Base-by-base conservation (phyloP, 2,888 invertebrate genomes). In the Andrena bucephala region DNA sequence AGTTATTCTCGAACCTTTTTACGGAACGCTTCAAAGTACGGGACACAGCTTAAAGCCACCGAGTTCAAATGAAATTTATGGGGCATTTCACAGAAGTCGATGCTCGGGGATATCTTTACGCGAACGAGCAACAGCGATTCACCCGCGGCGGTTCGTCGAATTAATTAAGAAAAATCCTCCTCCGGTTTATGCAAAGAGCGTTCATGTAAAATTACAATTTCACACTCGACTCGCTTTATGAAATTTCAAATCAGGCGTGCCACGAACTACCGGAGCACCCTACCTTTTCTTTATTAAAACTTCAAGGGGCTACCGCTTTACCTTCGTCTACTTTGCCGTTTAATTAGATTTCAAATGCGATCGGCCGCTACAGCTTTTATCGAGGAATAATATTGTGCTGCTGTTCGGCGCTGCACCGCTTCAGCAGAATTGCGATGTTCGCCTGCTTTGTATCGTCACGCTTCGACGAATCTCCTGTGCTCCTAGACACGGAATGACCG, bases 261-360 rank as follows among this genome's bases (percentile, higher is more conserved):
- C 59, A 8, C 31, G 24, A 33, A 20, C 54, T 16, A 68, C 68
- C 20, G n/a, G n/a, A 6, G 7, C 33, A 8, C n/a, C 54, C 66
- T 10, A 8, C n/a, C 36, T n/a, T 54, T 42, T 29, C 66, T 42
- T 74, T 74, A 74, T 74, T 74, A 74, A 57, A 74, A 66, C 57
- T 57, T 65, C 57, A 3, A 33, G 57, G n/a, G 24, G 27, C 66
- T 16, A 16, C 48, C 24, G 8, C n/a, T 50, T 65, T 65, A 27
- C 24, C 36, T 42, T 4, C 27, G 42, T 48, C 10, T n/a, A 29
- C n/a, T 8, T 27, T 16, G 16, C 57, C 57, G 57, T 57, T 57
- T 57, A 57, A 57, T 57, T 57, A 57, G 57, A 57, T 57, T 57
- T 27, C 27, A 57, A 42, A 60, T 29, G 29, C 60, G 60, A 29